Conservation (phyloP, 2,113 vertebrate species). For the Cercocebus atys region DNA sequence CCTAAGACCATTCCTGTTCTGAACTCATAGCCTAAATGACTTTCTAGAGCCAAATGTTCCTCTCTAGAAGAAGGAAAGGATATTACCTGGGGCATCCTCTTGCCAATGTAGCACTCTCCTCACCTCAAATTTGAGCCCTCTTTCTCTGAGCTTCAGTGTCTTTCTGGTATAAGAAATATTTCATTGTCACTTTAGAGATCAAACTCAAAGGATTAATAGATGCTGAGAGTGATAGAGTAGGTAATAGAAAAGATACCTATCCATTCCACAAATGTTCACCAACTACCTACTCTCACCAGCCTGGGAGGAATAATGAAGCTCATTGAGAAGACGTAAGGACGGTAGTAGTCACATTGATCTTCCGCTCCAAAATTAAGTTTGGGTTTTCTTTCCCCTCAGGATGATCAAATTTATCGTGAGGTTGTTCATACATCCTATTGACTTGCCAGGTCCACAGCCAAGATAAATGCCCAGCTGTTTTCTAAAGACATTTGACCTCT, state of each 20-base stretch:
- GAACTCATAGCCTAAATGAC: not conserved
- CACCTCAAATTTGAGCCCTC: not conserved
- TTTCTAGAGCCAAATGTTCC: not conserved
- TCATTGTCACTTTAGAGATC: not conserved
- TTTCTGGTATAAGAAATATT: not conserved
- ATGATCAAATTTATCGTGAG: not conserved
- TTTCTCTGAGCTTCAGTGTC: not conserved
- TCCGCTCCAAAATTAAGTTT: not conserved
- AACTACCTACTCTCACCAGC: not conserved
- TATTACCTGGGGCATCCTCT: not conserved
- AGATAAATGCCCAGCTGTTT: not conserved
- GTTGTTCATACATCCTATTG: not conserved
- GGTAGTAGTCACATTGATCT: not conserved
- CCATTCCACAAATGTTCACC: not conserved
- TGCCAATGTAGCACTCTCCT: not conserved
- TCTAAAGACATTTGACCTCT: not conserved
- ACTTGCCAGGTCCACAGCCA: not conserved
- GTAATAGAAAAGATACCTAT: not conserved
- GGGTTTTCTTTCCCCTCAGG: not conserved
- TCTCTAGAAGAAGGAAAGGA: not conserved
- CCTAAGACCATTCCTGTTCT: not conserved
- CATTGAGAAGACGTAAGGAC: not conserved
- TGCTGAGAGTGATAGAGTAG: not conserved
- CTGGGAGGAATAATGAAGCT: not conserved
- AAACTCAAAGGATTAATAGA: not conserved